Base-by-base conservation (phyloP, 2,113 vertebrate species). In the Hucho hucho region DNA sequence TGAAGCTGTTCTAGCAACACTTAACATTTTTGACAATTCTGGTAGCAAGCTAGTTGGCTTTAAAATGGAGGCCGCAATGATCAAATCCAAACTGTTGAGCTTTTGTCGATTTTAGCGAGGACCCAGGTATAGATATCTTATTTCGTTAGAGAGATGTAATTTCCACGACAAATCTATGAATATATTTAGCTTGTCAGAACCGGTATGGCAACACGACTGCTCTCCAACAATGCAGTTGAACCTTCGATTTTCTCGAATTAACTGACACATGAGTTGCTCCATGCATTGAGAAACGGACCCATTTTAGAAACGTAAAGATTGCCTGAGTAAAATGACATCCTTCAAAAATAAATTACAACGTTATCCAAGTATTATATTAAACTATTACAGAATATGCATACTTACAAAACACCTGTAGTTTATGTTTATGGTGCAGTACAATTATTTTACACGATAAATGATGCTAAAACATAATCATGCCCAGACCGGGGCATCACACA, bases 201-300 rank as follows among this genome's bases (percentile, higher is more conserved):
- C 4, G 2, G 9, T 9, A 22, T 13, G 0, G 1, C 1, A 0
- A 1, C 1, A 24, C 9, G 0, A 9, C 73, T 58, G 0, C 56
- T 13, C 58, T 53, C 20, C 0, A 1, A 29, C 18, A 11, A 14
- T 22, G 9, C 37, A 43, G 37, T 37, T 37, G 37, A 37, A 37
- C 7, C 9, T 4, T 12, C 49, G 53, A 73, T 11, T 59, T 92
- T 93, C 92, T 92, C 75, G 91, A 93, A 93, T 77, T 64, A 89
- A 91, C 89, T 82, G 85, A 89, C 91, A 88, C 89, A 87, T 91
- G 92, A 4, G 20, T 88, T 87, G 77, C 87, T 82, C 83, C 84
- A 89, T 69, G 75, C 61, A 81, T 16, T 9, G 47, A 49, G 0
- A 16, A 63, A 85, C 79, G 78, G 91, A 84, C 88, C 89, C 79